Evolutionary conservation across 2,888 invertebrate species (phyloP).

Genomic region (Thelaira solivaga): DNA sequence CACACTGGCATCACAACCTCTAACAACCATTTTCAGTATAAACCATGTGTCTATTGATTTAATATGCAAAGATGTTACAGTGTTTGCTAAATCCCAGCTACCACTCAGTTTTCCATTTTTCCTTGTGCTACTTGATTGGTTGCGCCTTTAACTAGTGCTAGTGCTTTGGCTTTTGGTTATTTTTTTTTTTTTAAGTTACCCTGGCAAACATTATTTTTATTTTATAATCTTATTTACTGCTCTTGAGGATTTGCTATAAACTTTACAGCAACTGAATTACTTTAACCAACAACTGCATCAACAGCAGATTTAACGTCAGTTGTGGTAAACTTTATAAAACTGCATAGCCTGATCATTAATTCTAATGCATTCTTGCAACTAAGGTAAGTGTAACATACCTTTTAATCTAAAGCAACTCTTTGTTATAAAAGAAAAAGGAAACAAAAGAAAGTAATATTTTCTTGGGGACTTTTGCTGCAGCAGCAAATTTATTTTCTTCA

Average conservation of each 20-base stretch:
- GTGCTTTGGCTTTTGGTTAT: neutral
- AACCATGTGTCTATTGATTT: conserved; percentile 12
- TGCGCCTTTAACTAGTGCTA: neutral
- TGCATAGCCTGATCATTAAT: conserved; percentile 21
- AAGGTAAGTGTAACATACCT: conserved; percentile 28
- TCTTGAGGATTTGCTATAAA: conserved; percentile 22
- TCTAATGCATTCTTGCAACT: conserved; percentile 30
- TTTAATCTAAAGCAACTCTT: conserved; percentile 17
- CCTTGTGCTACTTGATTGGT: neutral
- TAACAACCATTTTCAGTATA: neutral
- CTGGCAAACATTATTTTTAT: neutral
- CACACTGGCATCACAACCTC: neutral
- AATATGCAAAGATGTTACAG: conserved; percentile 49
- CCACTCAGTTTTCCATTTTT: neutral
- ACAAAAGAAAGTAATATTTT: conserved; percentile 39
- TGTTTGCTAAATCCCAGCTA: neutral
- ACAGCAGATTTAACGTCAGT: too few species aligned
- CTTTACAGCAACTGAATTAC: neutral
- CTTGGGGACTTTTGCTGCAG: conserved; percentile 24
- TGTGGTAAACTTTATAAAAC: too few species aligned
- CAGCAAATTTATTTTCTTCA: neutral
- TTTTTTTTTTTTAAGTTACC: neutral
- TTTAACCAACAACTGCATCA: neutral
- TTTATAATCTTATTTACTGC: conserved; percentile 26
- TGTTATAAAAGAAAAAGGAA: conserved; percentile 36